Base-by-base conservation (phyloP, 2,888 invertebrate species). In the Yponomeuta plumbellus region DNA sequence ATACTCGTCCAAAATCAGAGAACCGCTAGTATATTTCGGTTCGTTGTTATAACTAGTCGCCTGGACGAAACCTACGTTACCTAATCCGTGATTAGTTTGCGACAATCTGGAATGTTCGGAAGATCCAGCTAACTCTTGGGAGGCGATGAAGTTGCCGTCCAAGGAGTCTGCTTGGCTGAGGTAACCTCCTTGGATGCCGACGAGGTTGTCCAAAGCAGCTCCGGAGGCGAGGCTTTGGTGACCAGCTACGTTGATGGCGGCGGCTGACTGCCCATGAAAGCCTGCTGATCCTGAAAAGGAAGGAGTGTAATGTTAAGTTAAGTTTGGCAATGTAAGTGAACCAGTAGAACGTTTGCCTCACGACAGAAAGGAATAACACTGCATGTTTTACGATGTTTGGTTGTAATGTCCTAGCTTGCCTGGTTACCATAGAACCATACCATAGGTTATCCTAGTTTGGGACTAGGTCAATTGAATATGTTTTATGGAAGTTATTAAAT, bases 151-250 rank as follows among this genome's bases (percentile, higher is more conserved):
- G 70, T 90, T 90, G 0, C 80, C 73, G 70, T 89, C 83, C 56
- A 88, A 75, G 58, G 81, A 78, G 23, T 88, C 88, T 8, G 76
- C 79, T 34, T 79, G 76, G 2, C 76, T 75, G 17, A 89, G 80
- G 74, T 80, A 86, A 26, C 89, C 85, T 58, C 77, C 76, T 73
- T 91, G 92, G 56, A 92, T 85, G 10, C 92, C 92, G 13, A 92
- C 90, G 6, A 85, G 77, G 71, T 92, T 92, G 71, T 86, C 72
- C 10, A 88, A 73, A 1, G 90, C 77, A 0, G 92, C 92, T 3
- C 92, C 92, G 1, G 92, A 91, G 10, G 82, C 77, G 10, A 92
- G 75, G 67, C 91, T 91, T 67, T 90, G 85, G 71, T 92, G 91
- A 61, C 83, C 92, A 0, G 91, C 92, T 1, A 92, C 80, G 74